A percentile compares a stretch with the other conserved stretches of the same genome.
These are phyloP conservation scores for Pseudococcus jackbeardsleyi DNA, from an alignment of 2,888 invertebrate species.

Conservation along the genomic window DNA sequence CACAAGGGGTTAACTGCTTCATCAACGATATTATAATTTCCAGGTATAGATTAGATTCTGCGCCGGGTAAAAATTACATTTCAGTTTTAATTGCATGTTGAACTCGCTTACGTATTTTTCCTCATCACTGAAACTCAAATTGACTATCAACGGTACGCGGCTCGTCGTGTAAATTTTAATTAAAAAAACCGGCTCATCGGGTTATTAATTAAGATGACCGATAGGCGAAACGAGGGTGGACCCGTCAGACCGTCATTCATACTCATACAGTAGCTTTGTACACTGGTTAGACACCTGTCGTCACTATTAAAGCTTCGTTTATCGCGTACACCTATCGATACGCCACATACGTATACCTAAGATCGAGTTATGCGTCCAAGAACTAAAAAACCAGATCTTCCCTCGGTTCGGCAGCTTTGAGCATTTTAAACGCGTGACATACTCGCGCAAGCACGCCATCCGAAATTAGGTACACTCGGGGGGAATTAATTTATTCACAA, in stretches of 20 bases:
- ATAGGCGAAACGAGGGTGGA: constrained; percentile 55
- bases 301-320: constrained; percentile 33
- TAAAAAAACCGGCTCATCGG: constrained; percentile 58
- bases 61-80: constrained; percentile 16
- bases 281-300: constrained; percentile 59
- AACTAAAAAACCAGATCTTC: neutral
- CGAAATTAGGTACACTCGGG: neutral
- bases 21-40: neutral
- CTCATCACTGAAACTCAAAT: constrained; percentile 41
- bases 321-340: constrained; percentile 43
- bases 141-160: constrained; percentile 40
- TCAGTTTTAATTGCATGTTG: constrained; percentile 23
- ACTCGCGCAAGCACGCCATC: neutral
- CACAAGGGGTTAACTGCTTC: neutral
- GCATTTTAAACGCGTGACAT: constrained; percentile 32
- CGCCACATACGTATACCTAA: neutral
- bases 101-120: constrained; percentile 30
- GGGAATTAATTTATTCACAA: constrained; percentile 12
- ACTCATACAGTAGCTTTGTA: constrained; percentile 53
- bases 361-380: neutral
- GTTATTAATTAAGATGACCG: constrained; percentile 61
- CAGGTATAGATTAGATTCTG: constrained; percentile 19
- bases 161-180: constrained; percentile 49
- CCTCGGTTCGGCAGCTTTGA: constrained; percentile 13
- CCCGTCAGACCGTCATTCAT: constrained; percentile 9